Base-by-base conservation (phyloP, 2,888 invertebrate species). In the Eupithecia subfuscata region DNA sequence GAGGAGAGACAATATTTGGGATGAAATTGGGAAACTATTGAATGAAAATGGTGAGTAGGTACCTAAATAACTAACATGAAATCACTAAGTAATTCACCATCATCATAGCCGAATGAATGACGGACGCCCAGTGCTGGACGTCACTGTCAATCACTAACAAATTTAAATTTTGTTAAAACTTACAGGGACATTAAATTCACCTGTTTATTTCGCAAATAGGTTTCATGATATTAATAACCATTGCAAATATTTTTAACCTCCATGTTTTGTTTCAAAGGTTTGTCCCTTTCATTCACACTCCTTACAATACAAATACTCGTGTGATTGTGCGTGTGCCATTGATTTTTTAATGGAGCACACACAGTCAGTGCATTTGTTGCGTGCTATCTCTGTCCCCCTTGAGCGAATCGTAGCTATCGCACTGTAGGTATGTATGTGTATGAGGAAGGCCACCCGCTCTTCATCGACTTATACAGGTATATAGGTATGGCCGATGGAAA, bases 1-100 rank as follows among this genome's bases (percentile, higher is more conserved):
- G 52, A 56, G 52, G 52, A 56, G 52, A 56, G 52, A 56, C 52
- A 11, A 56, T 56, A 56, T 56, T 56, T 56, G 52, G 52, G 22
- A 56, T 56, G 22, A n/a, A n/a, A 56, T 56, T 22, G 52, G 52
- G 22, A 22, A 56, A 22, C 2, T 56, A 22, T 22, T 56, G 52
- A 56, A 56, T 16, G 52, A 56, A 56, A 56, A 4, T 56, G 52
- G 52, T 56, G 22, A 56, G 52, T 56, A 56, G 5, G 3, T 30
- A 30, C 52, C 8, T 45, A 22, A 4, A 3, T 22, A 22, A 4
- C 1, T 56, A 56, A 22, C 52, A 18, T 18, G 18, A 18, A 48
- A 48, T 45, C 14, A 45, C 12, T 43, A 43, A n/a, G n/a, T n/a
- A n/a, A 43, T 12, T 18, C 18, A 45, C 18, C 18, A 18, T 18